A percentile compares a stretch with the other conserved stretches of the same genome.
phyloP scores from a whole-genome alignment of 2,888 invertebrate species.

The Molorchus minor region DNA sequence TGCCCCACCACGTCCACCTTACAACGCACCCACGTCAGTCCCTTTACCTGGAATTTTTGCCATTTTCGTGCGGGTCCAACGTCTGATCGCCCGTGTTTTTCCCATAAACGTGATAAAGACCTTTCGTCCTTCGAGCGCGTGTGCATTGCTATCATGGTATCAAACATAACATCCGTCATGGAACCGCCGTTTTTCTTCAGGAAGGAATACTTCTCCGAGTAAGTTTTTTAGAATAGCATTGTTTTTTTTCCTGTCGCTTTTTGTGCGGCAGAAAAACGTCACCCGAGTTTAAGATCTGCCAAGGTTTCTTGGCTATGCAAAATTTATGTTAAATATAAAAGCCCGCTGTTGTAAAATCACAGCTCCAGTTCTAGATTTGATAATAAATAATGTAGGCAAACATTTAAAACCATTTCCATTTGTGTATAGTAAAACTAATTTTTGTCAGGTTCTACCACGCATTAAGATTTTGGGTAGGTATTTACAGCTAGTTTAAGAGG shows the following conservation, averaged over 20 bases:
- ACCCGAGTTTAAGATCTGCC: too few relatives aligned
- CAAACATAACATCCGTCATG: constrained; percentile 19
- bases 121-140: not conserved
- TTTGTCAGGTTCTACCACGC: too few relatives aligned
- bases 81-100: not conserved
- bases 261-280: not conserved
- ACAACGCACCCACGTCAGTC: not conserved
- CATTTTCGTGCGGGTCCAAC: constrained; percentile 10
- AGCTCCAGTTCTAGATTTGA: too few relatives aligned
- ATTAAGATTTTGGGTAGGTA: too few relatives aligned
- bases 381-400: too few relatives aligned
- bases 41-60: constrained; percentile 2
- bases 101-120: constrained; percentile 10
- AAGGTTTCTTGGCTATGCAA: too few relatives aligned
- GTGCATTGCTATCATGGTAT: not conserved
- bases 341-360: too few relatives aligned
- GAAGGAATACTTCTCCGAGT: constrained; percentile 29
- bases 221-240: constrained; percentile 23
- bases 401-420: too few relatives aligned
- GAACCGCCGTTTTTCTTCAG: constrained; percentile 32
- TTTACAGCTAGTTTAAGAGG: too few relatives aligned
- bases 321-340: too few relatives aligned
- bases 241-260: not conserved
- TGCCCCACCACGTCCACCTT: not conserved
- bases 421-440: too few relatives aligned